Percentiles rank a stretch among this genome's conserved stretches.
Conservation (phyloP, 2,888 invertebrate genomes). For the Drosophila fulvimacula region DNA sequence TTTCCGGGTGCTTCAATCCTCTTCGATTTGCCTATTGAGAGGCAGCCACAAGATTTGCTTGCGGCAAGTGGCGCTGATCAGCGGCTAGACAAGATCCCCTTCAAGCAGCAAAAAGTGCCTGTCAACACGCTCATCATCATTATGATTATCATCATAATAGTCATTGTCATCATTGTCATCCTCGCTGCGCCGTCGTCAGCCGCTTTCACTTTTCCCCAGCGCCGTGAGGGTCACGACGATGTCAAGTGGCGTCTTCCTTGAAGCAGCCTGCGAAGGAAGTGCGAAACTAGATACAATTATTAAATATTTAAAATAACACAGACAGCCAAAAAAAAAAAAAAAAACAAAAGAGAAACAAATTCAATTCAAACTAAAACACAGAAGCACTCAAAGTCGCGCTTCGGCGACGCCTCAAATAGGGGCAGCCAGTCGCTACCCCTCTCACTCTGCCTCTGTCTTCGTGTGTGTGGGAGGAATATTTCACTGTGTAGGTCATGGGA, state of each 20-base stretch:
- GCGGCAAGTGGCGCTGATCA: conserved; percentile 48
- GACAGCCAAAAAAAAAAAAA: conserved; percentile 35
- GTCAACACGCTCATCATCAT: conserved; percentile 65
- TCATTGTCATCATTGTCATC: not conserved
- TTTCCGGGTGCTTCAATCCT: conserved; percentile 62
- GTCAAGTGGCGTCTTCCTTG: conserved; percentile 78
- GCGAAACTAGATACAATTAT: conserved; percentile 77
- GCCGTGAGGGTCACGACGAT: conserved; percentile 47
- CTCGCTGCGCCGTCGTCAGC: conserved; percentile 28
- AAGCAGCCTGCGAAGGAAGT: conserved; percentile 57
- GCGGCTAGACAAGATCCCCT: conserved; percentile 36
- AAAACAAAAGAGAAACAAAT: conserved; percentile 31
- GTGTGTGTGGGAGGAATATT: not conserved
- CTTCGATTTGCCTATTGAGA: conserved; percentile 60
- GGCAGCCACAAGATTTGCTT: conserved; percentile 33
- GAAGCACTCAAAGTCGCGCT: conserved; percentile 72
- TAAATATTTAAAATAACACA: conserved; percentile 76
- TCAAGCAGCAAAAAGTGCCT: conserved; percentile 35
- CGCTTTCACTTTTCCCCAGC: conserved; percentile 70
- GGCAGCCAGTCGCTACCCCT: not conserved
- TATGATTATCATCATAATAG: not conserved
- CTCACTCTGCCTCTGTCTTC: not conserved
- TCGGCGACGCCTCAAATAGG: conserved; percentile 39
- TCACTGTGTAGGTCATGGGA: conserved; percentile 51
- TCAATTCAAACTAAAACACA: conserved; percentile 16